Base-by-base conservation (phyloP, 35 echinoderm and acorn worm species). In the Lytechinus variegatus region DNA sequence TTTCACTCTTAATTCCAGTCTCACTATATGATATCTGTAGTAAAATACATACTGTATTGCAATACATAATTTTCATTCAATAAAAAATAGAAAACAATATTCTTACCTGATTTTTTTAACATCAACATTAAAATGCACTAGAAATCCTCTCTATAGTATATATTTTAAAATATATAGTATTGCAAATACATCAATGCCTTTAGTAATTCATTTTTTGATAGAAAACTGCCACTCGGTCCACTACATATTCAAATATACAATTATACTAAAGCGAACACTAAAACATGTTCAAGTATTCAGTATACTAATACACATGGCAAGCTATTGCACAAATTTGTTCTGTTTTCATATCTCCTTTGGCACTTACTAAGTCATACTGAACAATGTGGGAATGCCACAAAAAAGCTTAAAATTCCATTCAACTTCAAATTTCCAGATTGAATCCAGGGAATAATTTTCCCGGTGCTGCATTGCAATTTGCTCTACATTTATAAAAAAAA, bases 261-360 rank as follows among this genome's bases (percentile, higher is more conserved):
- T 7, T 16, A 79, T 79, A 79, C 66, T 24, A 71, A 3, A 71
- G 19, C 24, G 61, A 71, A 79, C 21, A 19, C 7, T 6, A 16
- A 8, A 24, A 7, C 66, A 79, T 79, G 16, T 79, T 79, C 19
- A 79, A 4, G n/a, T 24, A 79, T 11, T 79, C 16, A 79, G 56
- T 24, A 79, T 79, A 79, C 24, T 24, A 21, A 71, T 21, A 7
- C n/a, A 79, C 66, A 79, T 79, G 66, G 66, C 66, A 79, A 79
- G 66, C 66, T 79, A 79, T 79, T 79, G 66, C 66, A 79, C 66
- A 79, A 79, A n/a, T 79, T 79, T 79, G 66, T 24, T 79, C 66
- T 24, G 21, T n/a, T 79, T 24, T 24, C 6, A 79, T 5, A 79
- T 79, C 21, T 7, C 21, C 66, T 79, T 79, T 79, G 66, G 66